Percentiles rank a stretch among this genome's conserved stretches.
Evolutionary conservation across 2,797 vertebrate genomes (phyloP).

Genomic region (Perodicticus potto): DNA sequence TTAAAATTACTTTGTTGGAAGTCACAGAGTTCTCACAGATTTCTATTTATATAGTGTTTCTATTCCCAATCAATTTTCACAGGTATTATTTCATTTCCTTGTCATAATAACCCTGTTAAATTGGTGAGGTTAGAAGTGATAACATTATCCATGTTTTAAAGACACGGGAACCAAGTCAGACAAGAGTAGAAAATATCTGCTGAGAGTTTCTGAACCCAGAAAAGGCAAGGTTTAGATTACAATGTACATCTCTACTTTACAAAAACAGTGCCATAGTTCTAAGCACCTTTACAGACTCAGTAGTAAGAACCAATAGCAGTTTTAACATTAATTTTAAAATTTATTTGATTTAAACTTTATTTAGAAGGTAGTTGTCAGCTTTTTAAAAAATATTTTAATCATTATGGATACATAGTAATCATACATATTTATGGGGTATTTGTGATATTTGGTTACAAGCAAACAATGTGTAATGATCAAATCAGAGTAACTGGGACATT

Average conservation of each 20-base stretch:
- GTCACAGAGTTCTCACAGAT: neutral
- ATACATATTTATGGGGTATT: neutral
- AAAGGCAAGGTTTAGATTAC: neutral
- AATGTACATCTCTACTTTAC: neutral
- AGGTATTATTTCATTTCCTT: conserved; percentile 18
- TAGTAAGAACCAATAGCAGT: neutral
- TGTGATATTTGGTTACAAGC: neutral
- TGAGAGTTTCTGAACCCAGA: neutral
- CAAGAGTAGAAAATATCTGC: neutral
- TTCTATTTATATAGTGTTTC: neutral
- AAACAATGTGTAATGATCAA: neutral
- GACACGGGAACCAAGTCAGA: neutral
- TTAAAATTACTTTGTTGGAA: conserved; percentile 32
- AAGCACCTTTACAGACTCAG: neutral
- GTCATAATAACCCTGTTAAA: neutral
- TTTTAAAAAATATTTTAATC: neutral
- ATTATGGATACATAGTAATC: neutral
- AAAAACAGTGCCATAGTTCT: neutral
- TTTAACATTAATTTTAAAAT: neutral
- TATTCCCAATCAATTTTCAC: neutral
- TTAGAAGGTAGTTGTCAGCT: neutral
- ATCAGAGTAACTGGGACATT: neutral
- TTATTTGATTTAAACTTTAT: neutral
- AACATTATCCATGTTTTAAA: neutral
- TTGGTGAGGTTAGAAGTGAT: neutral